A percentile compares a stretch with the other conserved stretches of the same genome.
Evolutionary conservation across 2,888 invertebrate genomes (phyloP).

Genomic region (Dryobota labecula): DNA sequence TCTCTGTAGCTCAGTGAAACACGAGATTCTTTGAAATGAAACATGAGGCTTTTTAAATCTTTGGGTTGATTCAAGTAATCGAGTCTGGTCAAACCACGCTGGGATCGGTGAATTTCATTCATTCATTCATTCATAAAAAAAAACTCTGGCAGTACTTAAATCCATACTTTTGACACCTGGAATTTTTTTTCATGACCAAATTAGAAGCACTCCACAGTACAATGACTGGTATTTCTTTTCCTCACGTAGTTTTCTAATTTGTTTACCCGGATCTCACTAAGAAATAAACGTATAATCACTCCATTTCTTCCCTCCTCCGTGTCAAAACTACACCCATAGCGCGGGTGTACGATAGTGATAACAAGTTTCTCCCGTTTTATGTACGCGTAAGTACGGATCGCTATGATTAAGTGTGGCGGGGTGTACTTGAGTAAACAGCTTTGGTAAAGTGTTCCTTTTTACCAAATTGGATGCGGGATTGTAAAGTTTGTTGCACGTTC

Average conservation of each 20-base stretch:
- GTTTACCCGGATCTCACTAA: neutral
- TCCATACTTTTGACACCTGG: too few relatives aligned
- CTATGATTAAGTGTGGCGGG: constrained; percentile 64
- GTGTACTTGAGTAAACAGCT: constrained; percentile 62
- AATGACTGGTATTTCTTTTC: too few relatives aligned
- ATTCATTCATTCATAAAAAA: too few relatives aligned
- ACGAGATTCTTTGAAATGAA: too few relatives aligned
- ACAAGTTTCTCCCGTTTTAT: constrained; percentile 67
- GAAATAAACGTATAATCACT: constrained; percentile 1
- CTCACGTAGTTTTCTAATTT: neutral
- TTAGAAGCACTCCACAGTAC: too few relatives aligned
- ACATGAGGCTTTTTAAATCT: too few relatives aligned
- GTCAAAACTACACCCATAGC: constrained; percentile 50
- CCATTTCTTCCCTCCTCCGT: constrained; percentile 33
- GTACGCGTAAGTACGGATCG: constrained; percentile 65
- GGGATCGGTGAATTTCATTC: too few relatives aligned
- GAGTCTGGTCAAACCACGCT: too few relatives aligned
- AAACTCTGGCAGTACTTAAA: too few relatives aligned
- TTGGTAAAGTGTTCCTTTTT: constrained; percentile 51
- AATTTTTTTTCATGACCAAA: too few relatives aligned
- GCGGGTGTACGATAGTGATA: constrained; percentile 65
- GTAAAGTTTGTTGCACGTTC: constrained; percentile 50
- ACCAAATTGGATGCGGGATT: constrained; percentile 59
- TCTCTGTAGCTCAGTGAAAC: too few relatives aligned
- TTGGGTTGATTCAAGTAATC: too few relatives aligned